These are phyloP conservation scores for Hipposideros larvatus DNA, from an alignment of 2,797 vertebrate genomes.

Conservation along the genomic window DNA sequence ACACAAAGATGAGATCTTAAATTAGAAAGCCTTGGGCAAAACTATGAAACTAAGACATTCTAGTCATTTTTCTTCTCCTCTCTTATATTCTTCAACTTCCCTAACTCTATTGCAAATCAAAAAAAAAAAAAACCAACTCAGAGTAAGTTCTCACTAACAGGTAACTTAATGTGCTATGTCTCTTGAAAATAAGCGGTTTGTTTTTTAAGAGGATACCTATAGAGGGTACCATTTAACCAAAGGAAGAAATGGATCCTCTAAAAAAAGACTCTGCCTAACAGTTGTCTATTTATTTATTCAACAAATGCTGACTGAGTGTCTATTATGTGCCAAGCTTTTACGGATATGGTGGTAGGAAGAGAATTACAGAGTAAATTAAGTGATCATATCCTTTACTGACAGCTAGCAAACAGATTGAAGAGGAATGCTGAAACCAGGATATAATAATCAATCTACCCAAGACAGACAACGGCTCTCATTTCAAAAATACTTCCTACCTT, in stretches of 20 bases:
- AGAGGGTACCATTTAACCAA: slow-evolving; percentile 32
- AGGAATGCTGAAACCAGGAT: neutral
- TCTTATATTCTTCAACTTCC: slow-evolving; percentile 45
- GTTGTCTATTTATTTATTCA: slow-evolving; percentile 32
- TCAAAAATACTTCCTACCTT: slow-evolving; percentile 91
- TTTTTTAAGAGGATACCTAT: slow-evolving; percentile 32
- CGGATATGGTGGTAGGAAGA: neutral
- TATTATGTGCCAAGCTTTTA: neutral
- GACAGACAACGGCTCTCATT: neutral
- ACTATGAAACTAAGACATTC: slow-evolving; percentile 9
- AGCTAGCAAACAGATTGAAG: slow-evolving; percentile 7
- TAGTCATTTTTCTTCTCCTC: slow-evolving; percentile 44
- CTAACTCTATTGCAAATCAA: slow-evolving; percentile 45
- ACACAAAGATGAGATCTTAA: slow-evolving; percentile 56
- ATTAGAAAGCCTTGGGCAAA: slow-evolving; percentile 52
- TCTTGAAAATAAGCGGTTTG: neutral
- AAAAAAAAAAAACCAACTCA: slow-evolving; percentile 54
- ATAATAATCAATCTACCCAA: slow-evolving; percentile 21
- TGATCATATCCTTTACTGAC: slow-evolving; percentile 25
- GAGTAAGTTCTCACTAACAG: slow-evolving; percentile 34
- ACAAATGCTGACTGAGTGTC: neutral
- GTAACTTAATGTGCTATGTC: neutral
- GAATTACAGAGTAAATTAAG: neutral
- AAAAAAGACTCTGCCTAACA: neutral
- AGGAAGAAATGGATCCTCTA: slow-evolving; percentile 20